phyloP scores from a whole-genome alignment of 1,140 invertebrate genomes.

The Pseudomyrmex flavicornis region DNA sequence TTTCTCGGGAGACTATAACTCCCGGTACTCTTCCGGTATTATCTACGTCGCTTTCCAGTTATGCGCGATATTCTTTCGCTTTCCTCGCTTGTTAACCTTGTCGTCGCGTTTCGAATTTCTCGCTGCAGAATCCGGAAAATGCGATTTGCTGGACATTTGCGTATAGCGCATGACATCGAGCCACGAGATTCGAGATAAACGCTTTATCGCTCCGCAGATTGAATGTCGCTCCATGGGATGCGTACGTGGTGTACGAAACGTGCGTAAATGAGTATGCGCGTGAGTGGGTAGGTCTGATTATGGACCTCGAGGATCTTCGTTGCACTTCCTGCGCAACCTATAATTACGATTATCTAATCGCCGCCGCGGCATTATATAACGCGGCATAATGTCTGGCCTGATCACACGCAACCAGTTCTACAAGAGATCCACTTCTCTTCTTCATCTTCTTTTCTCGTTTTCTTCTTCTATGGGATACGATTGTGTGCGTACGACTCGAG shows the following conservation, averaged over 20 bases:
- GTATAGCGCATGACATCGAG: conserved; percentile 1
- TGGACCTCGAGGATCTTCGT: conserved; percentile 50
- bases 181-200: neutral
- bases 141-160: conserved; percentile 25
- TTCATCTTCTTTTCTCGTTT: neutral
- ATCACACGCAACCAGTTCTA: conserved; percentile 41
- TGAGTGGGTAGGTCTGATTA: conserved; percentile 56
- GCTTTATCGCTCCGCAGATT: conserved; percentile 13
- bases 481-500: neutral
- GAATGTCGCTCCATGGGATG: neutral
- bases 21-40: too few relatives aligned
- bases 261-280: conserved; percentile 29
- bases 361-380: conserved; percentile 50
- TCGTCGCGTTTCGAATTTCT: neutral
- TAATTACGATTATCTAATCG: conserved; percentile 66
- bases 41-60: neutral
- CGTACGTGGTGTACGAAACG: neutral
- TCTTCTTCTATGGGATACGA: neutral
- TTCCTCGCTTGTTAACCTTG: neutral
- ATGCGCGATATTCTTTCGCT: neutral
- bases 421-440: conserved; percentile 26
- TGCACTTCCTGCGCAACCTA: conserved; percentile 65
- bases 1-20: neutral
- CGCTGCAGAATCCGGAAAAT: neutral
- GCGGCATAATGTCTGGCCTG: conserved; percentile 31